Evolutionary conservation across 2,797 vertebrate species (phyloP), one percentile per base, ranked within the genome.

Genomic region (Enteromius trimaculatus): DNA sequence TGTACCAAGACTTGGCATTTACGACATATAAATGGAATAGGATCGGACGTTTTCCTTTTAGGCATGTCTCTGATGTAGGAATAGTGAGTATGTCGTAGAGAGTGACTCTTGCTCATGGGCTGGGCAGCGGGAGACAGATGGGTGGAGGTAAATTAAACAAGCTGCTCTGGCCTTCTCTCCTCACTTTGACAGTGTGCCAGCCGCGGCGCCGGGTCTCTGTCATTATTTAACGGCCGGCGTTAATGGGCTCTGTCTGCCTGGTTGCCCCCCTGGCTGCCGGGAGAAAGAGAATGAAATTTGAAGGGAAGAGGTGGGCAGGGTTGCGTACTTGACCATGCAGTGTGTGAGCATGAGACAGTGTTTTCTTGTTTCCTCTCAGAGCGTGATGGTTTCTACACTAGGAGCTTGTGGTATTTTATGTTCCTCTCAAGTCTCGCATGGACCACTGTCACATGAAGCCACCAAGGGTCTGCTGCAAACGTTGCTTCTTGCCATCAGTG

Each of bases 61-160:
- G 64, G 80, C 70, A 51, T 69, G 72, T 55, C 53, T 51, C 60
- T 44, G 64, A 60, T 69, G 74, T 69, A 31, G 47, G 31, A 13
- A 81, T 37, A 37, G 44, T 17, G 29, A 51, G 11, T 64, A 4
- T 79, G 19, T n/a, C 8, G 8, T 79, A 66, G 77, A 9, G 31
- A 82, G 68, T 69, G 78, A 80, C 34, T 80, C 34, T 81, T 47
- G 69, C 69, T 72, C 19, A 39, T 39, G n/a, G 74, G 62, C 58
- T 66, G 60, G 65, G 58, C 75, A 64, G 84, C 55, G 16, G 74
- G 74, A 78, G 74, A 82, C 84, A 78, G 80, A 82, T 85, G 84
- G 80, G 80, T 78, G 34, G 60, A 79, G 84, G 84, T 85, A 82
- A 79, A 85, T 85, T 85, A 85, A 85, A 82, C 84, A 85, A 82